phyloP scores from a whole-genome alignment of 2,888 invertebrate species.

The Hemaris fuciformis region DNA sequence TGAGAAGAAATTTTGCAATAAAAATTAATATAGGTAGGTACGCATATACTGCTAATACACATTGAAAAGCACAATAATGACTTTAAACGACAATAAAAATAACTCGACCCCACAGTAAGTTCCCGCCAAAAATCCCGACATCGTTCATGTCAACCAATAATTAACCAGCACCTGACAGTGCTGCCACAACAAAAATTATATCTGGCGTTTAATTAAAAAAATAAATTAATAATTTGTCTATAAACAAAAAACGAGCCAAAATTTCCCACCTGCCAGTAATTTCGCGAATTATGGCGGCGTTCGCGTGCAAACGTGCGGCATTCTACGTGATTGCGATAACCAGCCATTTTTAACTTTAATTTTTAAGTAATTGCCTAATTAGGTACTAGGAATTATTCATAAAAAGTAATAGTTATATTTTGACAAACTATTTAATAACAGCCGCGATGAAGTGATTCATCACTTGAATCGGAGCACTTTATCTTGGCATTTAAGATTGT shows the following conservation, averaged over 20 bases:
- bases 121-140: background rate
- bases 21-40: too few species aligned
- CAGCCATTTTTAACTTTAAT: background rate
- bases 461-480: background rate
- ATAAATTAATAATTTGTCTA: constrained; percentile 18
- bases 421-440: background rate
- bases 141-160: background rate
- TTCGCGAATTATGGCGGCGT: constrained; percentile 20
- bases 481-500: background rate
- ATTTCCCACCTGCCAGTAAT: constrained; percentile 25
- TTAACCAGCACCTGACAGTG: background rate
- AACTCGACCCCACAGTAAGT: background rate
- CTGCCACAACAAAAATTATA: background rate
- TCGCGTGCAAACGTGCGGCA: constrained; percentile 24
- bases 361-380: constrained; percentile 5
- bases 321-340: constrained; percentile 13
- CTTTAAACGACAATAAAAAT: too few species aligned
- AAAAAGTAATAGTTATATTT: background rate
- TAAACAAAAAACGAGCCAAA: constrained; percentile 17
- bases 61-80: background rate
- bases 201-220: constrained; percentile 16
- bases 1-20: too few species aligned
- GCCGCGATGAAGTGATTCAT: background rate
- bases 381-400: constrained; percentile 6
- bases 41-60: too few species aligned